Percentiles rank a stretch among this genome's conserved stretches.
These are phyloP conservation scores for Drosophila subquinaria DNA, from an alignment of 2,888 invertebrate genomes.

Conservation along the genomic window DNA sequence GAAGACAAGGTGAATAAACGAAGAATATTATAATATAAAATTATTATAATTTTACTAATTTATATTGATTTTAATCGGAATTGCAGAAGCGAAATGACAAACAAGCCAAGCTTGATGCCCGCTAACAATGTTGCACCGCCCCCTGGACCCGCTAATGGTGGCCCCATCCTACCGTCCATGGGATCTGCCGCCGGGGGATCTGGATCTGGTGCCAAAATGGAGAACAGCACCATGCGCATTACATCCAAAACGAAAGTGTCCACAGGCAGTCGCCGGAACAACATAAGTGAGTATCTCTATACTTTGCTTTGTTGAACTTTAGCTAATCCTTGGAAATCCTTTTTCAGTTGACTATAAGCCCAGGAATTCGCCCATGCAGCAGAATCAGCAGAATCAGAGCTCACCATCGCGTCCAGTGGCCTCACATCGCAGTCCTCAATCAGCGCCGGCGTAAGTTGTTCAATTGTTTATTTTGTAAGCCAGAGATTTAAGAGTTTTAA, in stretches of 20 bases:
- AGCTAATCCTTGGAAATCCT: constrained; percentile 25
- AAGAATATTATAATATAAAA: not conserved
- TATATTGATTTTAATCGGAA: not conserved
- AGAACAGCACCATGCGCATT: constrained; percentile 88
- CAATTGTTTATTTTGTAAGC: too few species aligned
- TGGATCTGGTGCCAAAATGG: constrained; percentile 65
- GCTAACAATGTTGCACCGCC: constrained; percentile 39
- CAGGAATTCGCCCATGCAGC: constrained; percentile 87
- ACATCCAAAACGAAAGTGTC: constrained; percentile 88
- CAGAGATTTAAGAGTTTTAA: not conserved
- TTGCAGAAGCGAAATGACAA: constrained; percentile 83
- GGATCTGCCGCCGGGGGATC: not conserved
- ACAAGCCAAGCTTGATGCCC: constrained; percentile 79
- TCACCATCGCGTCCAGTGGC: constrained; percentile 86
- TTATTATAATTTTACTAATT: not conserved
- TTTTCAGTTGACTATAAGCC: constrained; percentile 86
- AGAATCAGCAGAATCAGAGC: constrained; percentile 88
- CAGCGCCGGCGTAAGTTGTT: constrained; percentile 84
- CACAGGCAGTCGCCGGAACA: constrained; percentile 86
- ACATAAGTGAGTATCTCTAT: constrained; percentile 79
- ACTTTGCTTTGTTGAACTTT: not conserved
- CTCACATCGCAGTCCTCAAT: constrained; percentile 84
- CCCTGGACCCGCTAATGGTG: constrained; percentile 49
- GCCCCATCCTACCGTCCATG: constrained; percentile 23
- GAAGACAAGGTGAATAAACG: constrained; percentile 90